A percentile compares a stretch with the other conserved stretches of the same genome.
Evolutionary conservation across 2,113 vertebrate species (phyloP).

Genomic region (Apaloderma vittatum): DNA sequence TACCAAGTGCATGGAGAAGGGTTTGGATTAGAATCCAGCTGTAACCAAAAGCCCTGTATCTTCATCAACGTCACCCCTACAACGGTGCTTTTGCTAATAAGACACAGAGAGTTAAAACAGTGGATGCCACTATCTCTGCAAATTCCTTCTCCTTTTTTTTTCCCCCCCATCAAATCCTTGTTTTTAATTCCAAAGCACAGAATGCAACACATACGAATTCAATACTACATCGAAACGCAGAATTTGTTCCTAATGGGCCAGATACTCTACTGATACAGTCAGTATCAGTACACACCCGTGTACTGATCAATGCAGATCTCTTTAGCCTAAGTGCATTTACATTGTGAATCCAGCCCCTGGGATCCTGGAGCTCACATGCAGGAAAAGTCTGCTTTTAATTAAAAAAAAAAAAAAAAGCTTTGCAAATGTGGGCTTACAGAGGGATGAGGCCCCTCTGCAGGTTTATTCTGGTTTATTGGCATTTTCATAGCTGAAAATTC

Average conservation of each 20-base stretch:
- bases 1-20: not conserved
- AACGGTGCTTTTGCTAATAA: not conserved
- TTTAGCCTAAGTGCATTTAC: constrained; percentile 55
- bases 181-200: constrained; percentile 34
- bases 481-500: not conserved
- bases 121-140: not conserved
- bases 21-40: not conserved
- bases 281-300: too few relatives aligned
- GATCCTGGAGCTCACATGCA: constrained; percentile 16
- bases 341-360: constrained; percentile 41
- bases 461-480: not conserved
- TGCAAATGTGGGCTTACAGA: not conserved
- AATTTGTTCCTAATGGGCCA: constrained; percentile 20
- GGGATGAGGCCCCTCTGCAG: not conserved
- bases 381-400: constrained; percentile 66
- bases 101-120: not conserved
- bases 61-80: not conserved
- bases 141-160: not conserved
- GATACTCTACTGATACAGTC: constrained; percentile 14
- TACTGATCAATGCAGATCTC: constrained; percentile 56
- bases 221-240: not conserved
- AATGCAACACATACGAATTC: not conserved
- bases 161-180: not conserved
- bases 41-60: not conserved
- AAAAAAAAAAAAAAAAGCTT: not conserved